Evolutionary conservation across 2,797 vertebrate genomes (phyloP).

Genomic region (Muscicapa striata): DNA sequence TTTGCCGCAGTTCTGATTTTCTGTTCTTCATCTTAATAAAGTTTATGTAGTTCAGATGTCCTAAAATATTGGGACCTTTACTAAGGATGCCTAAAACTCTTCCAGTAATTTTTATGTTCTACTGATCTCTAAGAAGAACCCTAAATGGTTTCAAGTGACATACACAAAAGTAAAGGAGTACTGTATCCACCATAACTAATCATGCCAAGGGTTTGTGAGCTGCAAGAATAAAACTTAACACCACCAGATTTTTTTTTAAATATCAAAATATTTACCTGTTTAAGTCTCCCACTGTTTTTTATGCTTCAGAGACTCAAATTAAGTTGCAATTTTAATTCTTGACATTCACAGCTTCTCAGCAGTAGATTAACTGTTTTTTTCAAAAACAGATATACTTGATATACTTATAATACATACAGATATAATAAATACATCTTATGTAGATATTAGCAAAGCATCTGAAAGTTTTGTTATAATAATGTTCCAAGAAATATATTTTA

Average conservation of each 20-base stretch:
- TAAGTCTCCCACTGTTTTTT: not conserved
- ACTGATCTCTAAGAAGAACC: not conserved
- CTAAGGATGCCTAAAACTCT: not conserved
- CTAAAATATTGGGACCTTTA: not conserved
- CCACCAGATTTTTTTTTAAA: not conserved
- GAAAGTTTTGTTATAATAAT: not conserved
- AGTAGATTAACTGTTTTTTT: not conserved
- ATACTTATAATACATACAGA: not conserved
- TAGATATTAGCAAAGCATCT: not conserved
- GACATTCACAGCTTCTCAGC: not conserved
- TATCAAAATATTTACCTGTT: not conserved
- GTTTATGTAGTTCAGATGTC: not conserved
- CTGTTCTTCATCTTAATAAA: not conserved
- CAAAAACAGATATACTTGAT: not conserved
- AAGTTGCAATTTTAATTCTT: not conserved
- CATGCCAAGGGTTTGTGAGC: not conserved
- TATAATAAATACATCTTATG: not conserved
- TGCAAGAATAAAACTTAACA: not conserved
- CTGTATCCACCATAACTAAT: not conserved
- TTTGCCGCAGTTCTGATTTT: not conserved
- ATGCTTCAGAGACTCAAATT: not conserved
- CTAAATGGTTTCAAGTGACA: not conserved
- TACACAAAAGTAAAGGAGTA: not conserved
- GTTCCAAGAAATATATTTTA: not conserved
- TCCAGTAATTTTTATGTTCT: not conserved